Base-by-base conservation (phyloP, 2,888 invertebrate species). In the Branchipolynoe longqiensis region DNA sequence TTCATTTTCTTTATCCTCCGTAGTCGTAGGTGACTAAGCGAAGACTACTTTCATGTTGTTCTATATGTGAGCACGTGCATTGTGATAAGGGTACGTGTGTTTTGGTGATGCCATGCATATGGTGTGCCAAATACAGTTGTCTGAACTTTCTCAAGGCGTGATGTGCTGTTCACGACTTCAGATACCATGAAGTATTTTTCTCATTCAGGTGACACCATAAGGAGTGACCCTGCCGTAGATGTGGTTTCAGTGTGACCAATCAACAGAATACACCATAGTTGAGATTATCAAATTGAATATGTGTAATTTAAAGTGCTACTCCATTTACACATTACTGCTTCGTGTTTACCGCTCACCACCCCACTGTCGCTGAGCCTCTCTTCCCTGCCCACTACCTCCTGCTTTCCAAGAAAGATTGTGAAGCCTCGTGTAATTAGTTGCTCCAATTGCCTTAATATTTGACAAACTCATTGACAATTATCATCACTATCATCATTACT, bases 151-250 rank as follows among this genome's bases (percentile, higher is more conserved):
- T 69, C 22, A n/a, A 33, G 38, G 69, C 38, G 69, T 69, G 38
- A n/a, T 38, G 33, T 69, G 69, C 69, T 69, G 69, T 69, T 69
- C 18, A 69, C 69, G 38, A 33, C 69, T 33, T 69, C 58, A 58
- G n/a, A 69, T 69, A 69, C 69, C 69, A 69, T 22, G 36, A 69
- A 69, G 69, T 69, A 69, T 69, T 69, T n/a, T 69, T 69, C 69
- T 69, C 38, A 69, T 69, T n/a, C 69, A 69, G 69, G 69, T 69
- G 38, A 69, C 69, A 18, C n/a, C n/a, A n/a, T n/a, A 69, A 14
- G 69, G 33, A 6, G 69, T 38, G 12, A 69, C 36, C 69, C 69
- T 2, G 69, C 36, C 69, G n/a, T 69, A 69, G 69, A 69, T 18
- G 69, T 8, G 38, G 6, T 33, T n/a, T 69, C 69, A 69, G 36